Evolutionary conservation across 2,797 vertebrate genomes (phyloP).

Genomic region (Falco rusticolus): DNA sequence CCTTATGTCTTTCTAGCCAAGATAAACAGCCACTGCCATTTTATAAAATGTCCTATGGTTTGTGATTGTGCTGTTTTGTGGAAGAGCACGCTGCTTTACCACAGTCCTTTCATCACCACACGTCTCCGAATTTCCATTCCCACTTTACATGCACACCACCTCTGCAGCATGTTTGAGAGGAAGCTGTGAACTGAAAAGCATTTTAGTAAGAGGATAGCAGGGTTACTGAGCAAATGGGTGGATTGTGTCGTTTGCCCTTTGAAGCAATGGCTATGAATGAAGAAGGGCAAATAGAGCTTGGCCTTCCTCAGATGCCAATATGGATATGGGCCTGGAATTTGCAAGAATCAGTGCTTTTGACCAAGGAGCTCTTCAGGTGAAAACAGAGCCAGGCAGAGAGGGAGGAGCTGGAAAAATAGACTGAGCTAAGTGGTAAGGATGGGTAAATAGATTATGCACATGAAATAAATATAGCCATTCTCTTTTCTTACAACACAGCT

Average conservation of each 20-base stretch:
- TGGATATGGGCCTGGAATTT: neutral
- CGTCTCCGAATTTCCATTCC: neutral
- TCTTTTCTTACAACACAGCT: neutral
- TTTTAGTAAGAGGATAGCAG: neutral
- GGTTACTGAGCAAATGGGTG: neutral
- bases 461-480: neutral
- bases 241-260: neutral
- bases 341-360: neutral
- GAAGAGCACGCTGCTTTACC: neutral
- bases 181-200: neutral
- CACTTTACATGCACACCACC: neutral
- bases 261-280: fast-evolving
- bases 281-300: neutral
- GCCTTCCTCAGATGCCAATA: neutral
- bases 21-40: neutral
- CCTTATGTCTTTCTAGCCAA: neutral
- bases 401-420: neutral
- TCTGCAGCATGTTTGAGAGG: neutral
- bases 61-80: neutral
- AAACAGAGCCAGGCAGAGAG: neutral
- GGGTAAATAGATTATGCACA: neutral
- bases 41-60: neutral
- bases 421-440: neutral
- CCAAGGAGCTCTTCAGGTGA: neutral
- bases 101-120: neutral